Base-by-base conservation (phyloP, 2,113 vertebrate genomes). In the Gasterosteus aculeatus region DNA sequence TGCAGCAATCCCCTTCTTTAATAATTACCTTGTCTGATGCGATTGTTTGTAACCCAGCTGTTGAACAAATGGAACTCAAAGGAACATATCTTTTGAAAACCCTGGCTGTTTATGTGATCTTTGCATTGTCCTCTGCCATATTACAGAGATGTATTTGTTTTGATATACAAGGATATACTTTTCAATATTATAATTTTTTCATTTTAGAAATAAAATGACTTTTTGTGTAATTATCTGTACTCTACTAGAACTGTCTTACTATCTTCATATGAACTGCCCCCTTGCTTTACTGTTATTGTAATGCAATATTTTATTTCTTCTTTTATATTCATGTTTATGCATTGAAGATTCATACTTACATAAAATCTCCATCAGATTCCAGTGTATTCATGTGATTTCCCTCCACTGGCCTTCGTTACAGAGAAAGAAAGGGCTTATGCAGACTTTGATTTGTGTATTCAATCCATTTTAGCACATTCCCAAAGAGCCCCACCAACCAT, bases 401-500 rank as follows among this genome's bases (percentile, higher is more conserved):
- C n/a, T 54, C 31, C 75, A 67, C 22, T 22, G 35, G 7, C 31
- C 46, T 59, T 62, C 29, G 72, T 79, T 77, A 85, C 19, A 65
- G 77, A 62, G 68, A 65, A 70, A 61, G 19, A 57, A 49, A 54
- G n/a, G 46, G 38, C 63, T 81, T 12, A 72, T 70, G 44, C 65
- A 82, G 49, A 68, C 68, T 69, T 39, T 56, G 47, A 79, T 78
- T 75, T 69, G 84, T 78, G 69, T 66, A 77, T 87, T 80, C 49
- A 65, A n/a, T 70, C 64, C 62, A 80, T 79, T 73, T 85, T 71
- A 82, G 63, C 70, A 69, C 19, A 54, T 53, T 87, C 85, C 89
- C 88, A 73, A 73, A 72, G 87, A 87, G 86, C 77, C 80, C 70
- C 74, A 81, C 79, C 77, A 88, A 85, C 90, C 90, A 92, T 93